phyloP scores from a whole-genome alignment of 2,888 invertebrate genomes.

The Agonopterix arenella region DNA sequence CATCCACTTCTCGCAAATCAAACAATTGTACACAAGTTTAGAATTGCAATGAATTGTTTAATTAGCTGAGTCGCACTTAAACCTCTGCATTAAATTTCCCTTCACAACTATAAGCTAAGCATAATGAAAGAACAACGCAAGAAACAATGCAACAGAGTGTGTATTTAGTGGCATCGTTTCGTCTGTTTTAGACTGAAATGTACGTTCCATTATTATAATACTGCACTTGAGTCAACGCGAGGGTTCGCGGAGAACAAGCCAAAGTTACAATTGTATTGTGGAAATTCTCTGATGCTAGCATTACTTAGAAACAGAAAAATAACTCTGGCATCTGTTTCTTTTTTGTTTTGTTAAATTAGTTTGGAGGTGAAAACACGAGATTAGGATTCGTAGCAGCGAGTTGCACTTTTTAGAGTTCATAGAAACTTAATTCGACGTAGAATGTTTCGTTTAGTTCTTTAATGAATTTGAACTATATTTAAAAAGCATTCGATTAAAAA shows the following conservation, averaged over 20 bases:
- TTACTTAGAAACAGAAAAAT: not conserved
- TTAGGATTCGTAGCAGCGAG: not conserved
- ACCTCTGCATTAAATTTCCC: too few species aligned
- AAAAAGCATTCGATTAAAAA: too few species aligned
- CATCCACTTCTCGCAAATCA: too few species aligned
- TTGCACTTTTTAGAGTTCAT: too few species aligned
- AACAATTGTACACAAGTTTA: too few species aligned
- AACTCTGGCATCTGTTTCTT: too few species aligned
- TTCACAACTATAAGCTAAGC: not conserved
- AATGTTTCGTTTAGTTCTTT: too few species aligned
- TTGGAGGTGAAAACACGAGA: not conserved
- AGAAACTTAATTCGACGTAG: too few species aligned
- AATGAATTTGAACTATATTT: too few species aligned
- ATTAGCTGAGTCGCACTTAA: too few species aligned
- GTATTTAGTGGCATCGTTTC: constrained; percentile 22
- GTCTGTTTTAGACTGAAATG: constrained; percentile 23
- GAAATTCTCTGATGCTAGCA: constrained; percentile 9
- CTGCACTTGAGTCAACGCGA: constrained; percentile 25
- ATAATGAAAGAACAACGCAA: constrained; percentile 15
- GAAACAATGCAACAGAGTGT: constrained; percentile 16
- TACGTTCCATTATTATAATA: constrained; percentile 30
- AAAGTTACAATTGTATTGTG: constrained; percentile 24
- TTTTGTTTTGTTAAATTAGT: too few species aligned
- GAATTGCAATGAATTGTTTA: too few species aligned
- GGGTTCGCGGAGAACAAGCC: constrained; percentile 14